Evolutionary conservation across 2,113 vertebrate genomes (phyloP), one percentile per base, ranked within the genome.

Genomic region (Perognathus longimembris): DNA sequence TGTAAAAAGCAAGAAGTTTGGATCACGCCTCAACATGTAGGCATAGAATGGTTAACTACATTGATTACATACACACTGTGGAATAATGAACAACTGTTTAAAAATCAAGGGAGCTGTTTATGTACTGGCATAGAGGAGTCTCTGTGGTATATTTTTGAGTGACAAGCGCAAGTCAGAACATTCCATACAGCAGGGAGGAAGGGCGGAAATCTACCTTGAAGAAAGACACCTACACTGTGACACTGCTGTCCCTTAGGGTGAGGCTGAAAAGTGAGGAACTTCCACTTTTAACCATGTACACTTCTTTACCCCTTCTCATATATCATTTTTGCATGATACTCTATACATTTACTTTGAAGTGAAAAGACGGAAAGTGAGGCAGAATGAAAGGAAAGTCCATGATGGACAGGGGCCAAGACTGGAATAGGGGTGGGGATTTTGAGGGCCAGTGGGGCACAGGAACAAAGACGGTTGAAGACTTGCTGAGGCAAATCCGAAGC

Each of bases 1-100:
- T 61, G 2, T 89, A 94, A 54, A 50, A 87, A 34, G 4, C 50
- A 57, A 77, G 74, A 85, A 74, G 76, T n/a, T 64, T 79, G 40
- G 38, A 71, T 24, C 6, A 59, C 24, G 36, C n/a, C 18, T 94
- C 59, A 78, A 24, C 36, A 71, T 64, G 88, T 87, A 66, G 15
- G 7, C 28, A 38, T 14, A 84, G 42, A 71, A 86, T 66, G 12
- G 22, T 54, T 79, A 61, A 77, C 59, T 86, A 77, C n/a, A 59
- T 71, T 45, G 40, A 26, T 7, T 45, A 8, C 34, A 40, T 85
- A 38, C 67, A 77, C 6, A 30, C 38, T 82, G 34, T 75, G 30
- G 84, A 64, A 90, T 71, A 83, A 82, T 66, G 83, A 88, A 66
- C 50, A 38, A 54, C 50, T 54, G 77, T 17, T 71, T 79, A 81